Evolutionary conservation across 92 coral and sea anemone species (phyloP), one percentile per base, ranked within the genome.

Genomic region (Chrysogorgia sp.): DNA sequence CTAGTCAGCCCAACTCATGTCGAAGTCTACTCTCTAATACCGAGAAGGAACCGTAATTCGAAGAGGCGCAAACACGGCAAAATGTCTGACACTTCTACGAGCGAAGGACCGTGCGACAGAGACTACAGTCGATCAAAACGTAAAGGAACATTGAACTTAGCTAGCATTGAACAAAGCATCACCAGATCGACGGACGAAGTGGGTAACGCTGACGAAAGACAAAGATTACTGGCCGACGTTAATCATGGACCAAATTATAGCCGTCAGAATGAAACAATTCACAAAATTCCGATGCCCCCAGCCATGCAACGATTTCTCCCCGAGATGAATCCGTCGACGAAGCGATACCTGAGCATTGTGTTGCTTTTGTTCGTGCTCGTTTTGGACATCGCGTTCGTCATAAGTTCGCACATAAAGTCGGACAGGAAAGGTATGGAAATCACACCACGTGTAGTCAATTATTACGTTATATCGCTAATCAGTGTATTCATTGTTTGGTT

Each of bases 401-500:
- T 57, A 2, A 23, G 31, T 23, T 57, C 63, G 14, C 4, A 57
- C 17, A 57, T 57, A 57, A 57, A 23, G 17, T 57, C 63, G 23
- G 63, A 57, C 23, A 8, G 63, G 1, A 7, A 57, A 1, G 63
- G 63, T 7, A 3, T 23, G 10, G 63, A 57, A 8, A 57, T 57
- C 23, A 57, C 63, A 1, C 63, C 63, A 2, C 29, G 34, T 8
- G 79, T 53, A 1, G 58, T 72, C 19, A 58, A 52, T 9, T 52
- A 24, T 14, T 72, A 72, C 34, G 24, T 17, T 2, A 29, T 56
- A 7, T 13, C 10, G 1, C 79, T 72, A 23, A 72, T 72, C 22
- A 13, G 10, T 34, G 34, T 72, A 10, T 72, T 72, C 26, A 20
- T 53, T 23, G 10, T 56, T 12, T 72, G 79, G 30, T 19, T 71